A percentile compares a stretch with the other conserved stretches of the same genome.
Conservation (phyloP, 2,888 invertebrate genomes). For the Bellardia pandia region DNA sequence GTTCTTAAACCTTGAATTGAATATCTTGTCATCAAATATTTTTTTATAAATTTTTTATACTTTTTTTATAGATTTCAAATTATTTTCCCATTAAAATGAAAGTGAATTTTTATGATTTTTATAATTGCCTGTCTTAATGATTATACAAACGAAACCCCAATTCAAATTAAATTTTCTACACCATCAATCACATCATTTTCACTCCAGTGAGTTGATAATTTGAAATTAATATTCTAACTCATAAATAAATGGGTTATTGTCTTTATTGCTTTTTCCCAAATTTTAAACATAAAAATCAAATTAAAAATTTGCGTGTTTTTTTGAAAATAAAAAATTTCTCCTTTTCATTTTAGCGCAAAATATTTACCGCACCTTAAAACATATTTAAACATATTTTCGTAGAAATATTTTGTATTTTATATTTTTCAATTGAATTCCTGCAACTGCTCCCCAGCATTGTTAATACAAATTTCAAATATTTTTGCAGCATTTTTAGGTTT, state of each 20-base stretch:
- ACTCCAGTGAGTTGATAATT: conserved; percentile 42
- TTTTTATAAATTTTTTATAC: background rate
- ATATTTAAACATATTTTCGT: background rate
- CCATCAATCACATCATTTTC: conserved; percentile 58
- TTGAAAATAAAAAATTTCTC: conserved; percentile 16
- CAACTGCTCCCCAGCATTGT: background rate
- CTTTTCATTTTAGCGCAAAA: background rate
- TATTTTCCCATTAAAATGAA: conserved; percentile 39
- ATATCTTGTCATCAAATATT: background rate
- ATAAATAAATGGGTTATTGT: background rate
- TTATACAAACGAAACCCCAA: conserved; percentile 6
- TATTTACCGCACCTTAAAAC: conserved; percentile 35
- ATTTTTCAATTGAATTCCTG: background rate
- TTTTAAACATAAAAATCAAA: background rate
- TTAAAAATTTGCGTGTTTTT: background rate
- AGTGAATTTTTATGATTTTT: conserved; percentile 41
- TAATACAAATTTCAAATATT: background rate
- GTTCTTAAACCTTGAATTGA: background rate
- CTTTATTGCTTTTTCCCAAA: background rate
- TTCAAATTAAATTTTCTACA: conserved; percentile 40
- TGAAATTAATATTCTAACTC: conserved; percentile 15
- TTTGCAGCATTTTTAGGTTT: background rate
- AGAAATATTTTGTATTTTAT: background rate
- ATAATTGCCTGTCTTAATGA: background rate
- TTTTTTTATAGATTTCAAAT: conserved; percentile 33